Conservation (phyloP, 2,888 invertebrate genomes). For the Stenodema calcarata region DNA sequence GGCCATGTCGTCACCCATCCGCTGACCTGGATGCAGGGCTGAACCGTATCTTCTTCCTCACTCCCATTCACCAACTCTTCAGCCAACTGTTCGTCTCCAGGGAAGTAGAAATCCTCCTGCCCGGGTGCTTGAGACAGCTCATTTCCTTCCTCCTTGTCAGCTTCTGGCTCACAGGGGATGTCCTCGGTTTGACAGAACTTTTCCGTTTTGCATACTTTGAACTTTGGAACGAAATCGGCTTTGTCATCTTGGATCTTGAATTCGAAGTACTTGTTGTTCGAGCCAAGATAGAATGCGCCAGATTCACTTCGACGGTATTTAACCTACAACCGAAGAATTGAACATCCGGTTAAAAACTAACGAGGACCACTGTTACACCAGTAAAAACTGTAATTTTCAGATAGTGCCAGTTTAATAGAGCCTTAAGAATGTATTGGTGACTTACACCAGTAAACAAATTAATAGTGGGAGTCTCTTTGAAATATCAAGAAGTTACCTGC, state of each 20-base stretch:
- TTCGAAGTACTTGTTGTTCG: conserved; percentile 64
- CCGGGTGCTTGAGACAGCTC: neutral
- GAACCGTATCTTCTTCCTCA: conserved; percentile 51
- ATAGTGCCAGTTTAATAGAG: no score
- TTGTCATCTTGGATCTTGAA: conserved; percentile 60
- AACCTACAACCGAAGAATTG: conserved; percentile 26
- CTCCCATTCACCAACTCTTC: conserved; percentile 51
- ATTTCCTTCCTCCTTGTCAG: conserved; percentile 56
- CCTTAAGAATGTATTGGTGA: no score
- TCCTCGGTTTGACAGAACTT: conserved; percentile 68
- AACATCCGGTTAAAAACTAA: neutral
- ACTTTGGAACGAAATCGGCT: conserved; percentile 70
- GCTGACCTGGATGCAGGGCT: conserved; percentile 52
- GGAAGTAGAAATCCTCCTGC: conserved; percentile 55
- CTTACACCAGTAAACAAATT: no score
- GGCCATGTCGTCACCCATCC: conserved; percentile 57
- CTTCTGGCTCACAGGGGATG: conserved; percentile 47
- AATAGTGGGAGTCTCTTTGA: no score
- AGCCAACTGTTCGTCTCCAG: conserved; percentile 58
- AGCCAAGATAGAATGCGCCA: conserved; percentile 69
- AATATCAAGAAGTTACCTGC: conserved; percentile 65
- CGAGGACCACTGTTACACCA: no score
- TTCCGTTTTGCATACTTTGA: conserved; percentile 69
- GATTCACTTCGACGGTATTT: conserved; percentile 68
- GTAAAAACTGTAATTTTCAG: no score